These are phyloP conservation scores for Watsonalla binaria DNA, from an alignment of 2,888 invertebrate genomes.

Conservation along the genomic window DNA sequence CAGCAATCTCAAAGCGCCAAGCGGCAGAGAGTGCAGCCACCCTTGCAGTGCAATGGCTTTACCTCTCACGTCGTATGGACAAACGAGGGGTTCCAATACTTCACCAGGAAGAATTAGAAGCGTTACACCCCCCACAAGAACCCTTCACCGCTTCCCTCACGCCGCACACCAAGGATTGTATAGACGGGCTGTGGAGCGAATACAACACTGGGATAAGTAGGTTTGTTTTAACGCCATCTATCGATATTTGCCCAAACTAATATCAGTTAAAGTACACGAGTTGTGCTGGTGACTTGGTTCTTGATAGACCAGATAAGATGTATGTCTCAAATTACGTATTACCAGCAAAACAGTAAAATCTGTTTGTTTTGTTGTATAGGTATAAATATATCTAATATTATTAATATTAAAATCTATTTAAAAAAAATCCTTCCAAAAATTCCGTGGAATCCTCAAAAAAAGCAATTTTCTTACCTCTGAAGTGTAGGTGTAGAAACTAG, in stretches of 20 bases:
- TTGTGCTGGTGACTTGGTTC: no score
- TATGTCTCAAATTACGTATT: no score
- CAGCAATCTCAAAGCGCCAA: constrained; percentile 69
- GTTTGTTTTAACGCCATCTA: constrained; percentile 28
- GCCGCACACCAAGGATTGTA: constrained; percentile 47
- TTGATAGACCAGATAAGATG: no score
- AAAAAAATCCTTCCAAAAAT: no score
- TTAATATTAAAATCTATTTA: no score
- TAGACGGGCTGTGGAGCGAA: constrained; percentile 61
- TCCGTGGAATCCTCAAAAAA: no score
- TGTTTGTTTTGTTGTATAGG: no score
- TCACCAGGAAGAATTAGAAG: constrained; percentile 45
- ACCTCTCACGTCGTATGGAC: constrained; percentile 63
- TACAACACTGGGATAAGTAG: constrained; percentile 68
- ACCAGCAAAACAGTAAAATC: no score
- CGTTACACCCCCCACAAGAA: constrained; percentile 42
- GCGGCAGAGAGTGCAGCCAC: constrained; percentile 76
- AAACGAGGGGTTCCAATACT: constrained; percentile 71
- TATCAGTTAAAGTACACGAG: neutral
- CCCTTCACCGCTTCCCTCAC: constrained; percentile 44
- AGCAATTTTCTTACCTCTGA: no score
- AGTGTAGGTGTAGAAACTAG: no score
- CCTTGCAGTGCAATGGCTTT: constrained; percentile 76
- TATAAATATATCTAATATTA: no score
- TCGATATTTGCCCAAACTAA: neutral